phyloP scores from a whole-genome alignment of 2,113 vertebrate species.

The Illadopsis cleaveri region DNA sequence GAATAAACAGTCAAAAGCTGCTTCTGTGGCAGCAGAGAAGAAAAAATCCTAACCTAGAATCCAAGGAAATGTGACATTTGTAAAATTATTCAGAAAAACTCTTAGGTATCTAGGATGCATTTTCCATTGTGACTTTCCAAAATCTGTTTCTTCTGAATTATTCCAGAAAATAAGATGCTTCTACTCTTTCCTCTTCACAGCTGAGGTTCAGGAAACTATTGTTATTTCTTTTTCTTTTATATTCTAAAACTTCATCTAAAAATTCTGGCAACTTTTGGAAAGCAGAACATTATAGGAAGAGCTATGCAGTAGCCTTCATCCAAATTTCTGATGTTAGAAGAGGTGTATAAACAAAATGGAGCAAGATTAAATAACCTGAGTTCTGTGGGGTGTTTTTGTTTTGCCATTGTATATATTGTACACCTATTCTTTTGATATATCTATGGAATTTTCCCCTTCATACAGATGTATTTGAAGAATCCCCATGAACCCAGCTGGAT shows the following conservation, averaged over 20 bases:
- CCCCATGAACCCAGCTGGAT: not conserved
- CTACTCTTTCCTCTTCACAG: not conserved
- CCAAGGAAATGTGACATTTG: not conserved
- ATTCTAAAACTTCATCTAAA: not conserved
- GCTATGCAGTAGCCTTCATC: not conserved
- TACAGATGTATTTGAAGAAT: not conserved
- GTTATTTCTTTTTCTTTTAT: not conserved
- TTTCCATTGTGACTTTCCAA: not conserved
- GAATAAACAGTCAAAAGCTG: not conserved
- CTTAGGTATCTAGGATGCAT: not conserved
- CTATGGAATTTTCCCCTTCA: not conserved
- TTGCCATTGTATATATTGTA: not conserved
- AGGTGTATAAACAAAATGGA: not conserved
- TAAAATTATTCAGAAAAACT: not conserved
- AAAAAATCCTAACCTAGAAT: not conserved
- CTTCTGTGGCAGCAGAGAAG: not conserved
- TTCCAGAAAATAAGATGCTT: not conserved
- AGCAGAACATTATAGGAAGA: not conserved
- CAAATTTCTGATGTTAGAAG: not conserved
- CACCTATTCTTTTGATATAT: not conserved
- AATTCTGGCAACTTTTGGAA: not conserved
- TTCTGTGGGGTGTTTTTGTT: not conserved
- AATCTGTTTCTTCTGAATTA: not conserved
- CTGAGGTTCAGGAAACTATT: not conserved
- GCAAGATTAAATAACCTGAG: not conserved